A percentile compares a stretch with the other conserved stretches of the same genome.
phyloP scores from a whole-genome alignment of 2,797 vertebrate species.

The Labroides dimidiatus region DNA sequence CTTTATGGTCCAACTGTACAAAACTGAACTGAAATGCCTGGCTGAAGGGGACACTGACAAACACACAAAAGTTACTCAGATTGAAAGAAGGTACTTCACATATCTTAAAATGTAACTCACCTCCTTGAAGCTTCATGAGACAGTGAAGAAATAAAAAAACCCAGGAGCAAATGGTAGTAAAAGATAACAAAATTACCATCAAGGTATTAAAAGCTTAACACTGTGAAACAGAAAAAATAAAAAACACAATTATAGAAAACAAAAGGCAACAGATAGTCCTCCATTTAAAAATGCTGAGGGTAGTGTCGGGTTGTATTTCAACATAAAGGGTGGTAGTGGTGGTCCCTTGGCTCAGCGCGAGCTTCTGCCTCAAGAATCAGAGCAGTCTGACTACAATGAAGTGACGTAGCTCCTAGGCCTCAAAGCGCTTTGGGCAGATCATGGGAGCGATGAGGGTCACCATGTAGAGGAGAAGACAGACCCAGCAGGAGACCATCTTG shows the following conservation, averaged over 20 bases:
- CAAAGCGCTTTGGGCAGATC: constrained; percentile 90
- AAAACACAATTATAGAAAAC: constrained; percentile 61
- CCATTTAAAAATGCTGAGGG: constrained; percentile 56
- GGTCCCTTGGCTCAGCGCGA: constrained; percentile 65
- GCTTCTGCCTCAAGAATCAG: constrained; percentile 31
- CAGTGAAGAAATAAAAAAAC: constrained; percentile 53
- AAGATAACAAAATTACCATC: constrained; percentile 57
- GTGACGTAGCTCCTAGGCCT: constrained; percentile 80
- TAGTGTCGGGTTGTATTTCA: constrained; percentile 65
- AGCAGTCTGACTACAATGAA: constrained; percentile 12
- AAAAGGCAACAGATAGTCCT: constrained; percentile 76
- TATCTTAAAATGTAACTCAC: constrained; percentile 1
- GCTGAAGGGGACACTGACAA: not conserved
- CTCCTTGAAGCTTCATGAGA: constrained; percentile 27
- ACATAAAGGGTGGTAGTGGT: constrained; percentile 31
- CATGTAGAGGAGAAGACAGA: constrained; percentile 92
- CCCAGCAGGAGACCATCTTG: constrained; percentile 96
- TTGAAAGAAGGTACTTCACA: constrained; percentile 7
- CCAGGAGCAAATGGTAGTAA: constrained; percentile 64
- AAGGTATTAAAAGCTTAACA: constrained; percentile 69
- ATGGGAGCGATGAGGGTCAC: constrained; percentile 92
- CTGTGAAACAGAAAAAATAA: constrained; percentile 61
- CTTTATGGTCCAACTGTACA: constrained; percentile 50
- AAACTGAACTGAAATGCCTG: constrained; percentile 39
- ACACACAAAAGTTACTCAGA: constrained; percentile 36